phyloP scores from a whole-genome alignment of 1,140 invertebrate genomes.

The Drosophila tsacasi region DNA sequence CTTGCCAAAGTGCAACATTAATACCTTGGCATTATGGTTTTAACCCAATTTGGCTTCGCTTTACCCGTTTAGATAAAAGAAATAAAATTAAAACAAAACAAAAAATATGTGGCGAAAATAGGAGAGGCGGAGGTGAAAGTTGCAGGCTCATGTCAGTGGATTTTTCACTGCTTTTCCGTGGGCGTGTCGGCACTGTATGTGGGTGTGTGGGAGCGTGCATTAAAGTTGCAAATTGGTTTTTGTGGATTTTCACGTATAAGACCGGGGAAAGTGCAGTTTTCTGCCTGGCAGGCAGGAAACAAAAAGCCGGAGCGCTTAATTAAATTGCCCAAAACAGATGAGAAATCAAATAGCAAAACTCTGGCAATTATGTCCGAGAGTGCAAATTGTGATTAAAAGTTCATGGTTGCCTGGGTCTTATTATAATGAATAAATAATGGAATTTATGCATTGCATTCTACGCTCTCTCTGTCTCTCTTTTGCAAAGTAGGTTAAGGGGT shows the following conservation, averaged over 20 bases:
- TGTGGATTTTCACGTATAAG: conserved; percentile 43
- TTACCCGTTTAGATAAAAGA: conserved; percentile 38
- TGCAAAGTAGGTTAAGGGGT: conserved; percentile 53
- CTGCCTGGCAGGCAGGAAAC: conserved; percentile 34
- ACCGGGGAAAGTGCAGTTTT: conserved; percentile 27
- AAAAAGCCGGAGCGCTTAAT: conserved; percentile 46
- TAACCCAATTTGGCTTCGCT: conserved; percentile 70
- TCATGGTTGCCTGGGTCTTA: conserved; percentile 35
- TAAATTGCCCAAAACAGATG: conserved; percentile 52
- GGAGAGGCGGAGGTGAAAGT: conserved; percentile 33
- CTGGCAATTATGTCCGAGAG: conserved; percentile 15
- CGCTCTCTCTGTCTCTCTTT: background rate
- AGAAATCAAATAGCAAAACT: conserved; percentile 59
- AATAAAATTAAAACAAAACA: conserved; percentile 26
- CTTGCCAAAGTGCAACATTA: conserved; percentile 59
- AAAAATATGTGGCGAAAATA: conserved; percentile 16
- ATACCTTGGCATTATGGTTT: conserved; percentile 75
- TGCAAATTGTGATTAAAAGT: conserved; percentile 56
- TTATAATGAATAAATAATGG: conserved; percentile 66
- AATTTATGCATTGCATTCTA: conserved; percentile 35
- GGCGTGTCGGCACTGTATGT: conserved; percentile 19
- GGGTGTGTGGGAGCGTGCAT: conserved; percentile 29
- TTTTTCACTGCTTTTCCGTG: conserved; percentile 46
- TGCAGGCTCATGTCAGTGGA: conserved; percentile 35
- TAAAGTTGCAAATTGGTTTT: conserved; percentile 67